These are phyloP conservation scores for Catocala sponsa DNA, from an alignment of 2,888 invertebrate species.

Conservation along the genomic window DNA sequence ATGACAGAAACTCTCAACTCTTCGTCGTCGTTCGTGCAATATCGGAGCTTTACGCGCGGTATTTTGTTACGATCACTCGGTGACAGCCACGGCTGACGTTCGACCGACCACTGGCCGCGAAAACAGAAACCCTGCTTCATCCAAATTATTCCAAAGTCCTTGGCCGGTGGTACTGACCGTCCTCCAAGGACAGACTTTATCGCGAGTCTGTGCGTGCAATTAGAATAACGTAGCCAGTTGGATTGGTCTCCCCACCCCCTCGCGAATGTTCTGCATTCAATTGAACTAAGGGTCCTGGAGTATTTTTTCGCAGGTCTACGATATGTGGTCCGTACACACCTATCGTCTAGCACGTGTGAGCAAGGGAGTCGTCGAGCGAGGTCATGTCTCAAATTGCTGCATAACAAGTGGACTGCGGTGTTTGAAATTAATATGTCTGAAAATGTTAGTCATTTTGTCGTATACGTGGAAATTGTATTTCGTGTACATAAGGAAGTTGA, in stretches of 20 bases:
- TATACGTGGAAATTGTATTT: slow-evolving; percentile 52
- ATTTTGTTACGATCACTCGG: slow-evolving; percentile 60
- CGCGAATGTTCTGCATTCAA: slow-evolving; percentile 54
- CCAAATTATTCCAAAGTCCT: slow-evolving; percentile 80
- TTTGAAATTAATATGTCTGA: slow-evolving; percentile 79
- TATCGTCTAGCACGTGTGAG: slow-evolving; percentile 65
- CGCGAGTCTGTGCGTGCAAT: slow-evolving; percentile 77
- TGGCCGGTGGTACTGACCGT: slow-evolving; percentile 78
- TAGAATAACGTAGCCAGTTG: slow-evolving; percentile 60
- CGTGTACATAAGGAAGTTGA: slow-evolving; percentile 53
- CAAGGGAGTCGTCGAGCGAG: slow-evolving; percentile 71
- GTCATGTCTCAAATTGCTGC: slow-evolving; percentile 84
- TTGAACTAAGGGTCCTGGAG: slow-evolving; percentile 42
- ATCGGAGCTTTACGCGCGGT: slow-evolving; percentile 77
- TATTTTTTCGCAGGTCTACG: slow-evolving; percentile 53
- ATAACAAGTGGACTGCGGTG: slow-evolving; percentile 84
- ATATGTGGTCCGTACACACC: slow-evolving; percentile 52
- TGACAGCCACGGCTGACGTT: slow-evolving; percentile 64
- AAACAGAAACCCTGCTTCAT: slow-evolving; percentile 67
- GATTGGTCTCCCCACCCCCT: slow-evolving; percentile 55
- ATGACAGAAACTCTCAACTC: slow-evolving; percentile 76
- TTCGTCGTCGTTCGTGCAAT: slow-evolving; percentile 74
- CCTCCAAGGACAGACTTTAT: slow-evolving; percentile 77
- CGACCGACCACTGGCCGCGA: slow-evolving; percentile 72
- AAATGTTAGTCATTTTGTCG: slow-evolving; percentile 69